Conservation (phyloP, 2,113 vertebrate species). For the Ploceus nigricollis region DNA sequence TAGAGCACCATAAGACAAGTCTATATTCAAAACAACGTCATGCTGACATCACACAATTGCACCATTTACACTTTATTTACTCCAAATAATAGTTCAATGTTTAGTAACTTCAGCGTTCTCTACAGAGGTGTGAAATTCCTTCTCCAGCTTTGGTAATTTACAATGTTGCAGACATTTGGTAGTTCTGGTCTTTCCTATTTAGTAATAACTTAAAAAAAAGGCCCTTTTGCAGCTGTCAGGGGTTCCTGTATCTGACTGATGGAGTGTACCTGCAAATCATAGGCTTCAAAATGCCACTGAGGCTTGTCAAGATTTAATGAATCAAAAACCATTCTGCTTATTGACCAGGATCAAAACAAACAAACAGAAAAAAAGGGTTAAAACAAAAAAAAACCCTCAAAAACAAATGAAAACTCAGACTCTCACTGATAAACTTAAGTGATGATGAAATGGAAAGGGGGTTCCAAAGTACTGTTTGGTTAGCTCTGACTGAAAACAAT, state of each 20-base stretch:
- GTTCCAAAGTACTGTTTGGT: conserved; percentile 74
- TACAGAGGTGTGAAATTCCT: conserved; percentile 72
- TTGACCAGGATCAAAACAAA: conserved; percentile 57
- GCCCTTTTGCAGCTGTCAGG: conserved; percentile 48
- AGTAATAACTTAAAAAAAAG: neutral
- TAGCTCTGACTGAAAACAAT: conserved; percentile 81
- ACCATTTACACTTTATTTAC: conserved; percentile 77
- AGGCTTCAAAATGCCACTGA: conserved; percentile 27
- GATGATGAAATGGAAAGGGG: conserved; percentile 36
- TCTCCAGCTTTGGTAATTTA: conserved; percentile 66
- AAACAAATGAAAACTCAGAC: neutral
- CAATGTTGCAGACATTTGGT: conserved; percentile 61
- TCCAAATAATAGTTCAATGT: conserved; percentile 69
- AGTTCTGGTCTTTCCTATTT: conserved; percentile 49
- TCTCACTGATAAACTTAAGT: conserved; percentile 47
- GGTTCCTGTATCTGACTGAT: conserved; percentile 49
- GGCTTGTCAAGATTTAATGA: conserved; percentile 22
- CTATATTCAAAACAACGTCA: conserved; percentile 79
- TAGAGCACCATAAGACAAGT: conserved; percentile 79
- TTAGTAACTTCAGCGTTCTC: conserved; percentile 72
- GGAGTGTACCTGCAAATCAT: conserved; percentile 47
- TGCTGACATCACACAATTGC: conserved; percentile 78
- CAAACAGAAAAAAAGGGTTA: neutral
- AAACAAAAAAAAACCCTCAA: neutral
- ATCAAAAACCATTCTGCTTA: conserved; percentile 12